A percentile compares a stretch with the other conserved stretches of the same genome.
Evolutionary conservation across 1,140 invertebrate genomes (phyloP).

Genomic region (Dreissena rostriformis): DNA sequence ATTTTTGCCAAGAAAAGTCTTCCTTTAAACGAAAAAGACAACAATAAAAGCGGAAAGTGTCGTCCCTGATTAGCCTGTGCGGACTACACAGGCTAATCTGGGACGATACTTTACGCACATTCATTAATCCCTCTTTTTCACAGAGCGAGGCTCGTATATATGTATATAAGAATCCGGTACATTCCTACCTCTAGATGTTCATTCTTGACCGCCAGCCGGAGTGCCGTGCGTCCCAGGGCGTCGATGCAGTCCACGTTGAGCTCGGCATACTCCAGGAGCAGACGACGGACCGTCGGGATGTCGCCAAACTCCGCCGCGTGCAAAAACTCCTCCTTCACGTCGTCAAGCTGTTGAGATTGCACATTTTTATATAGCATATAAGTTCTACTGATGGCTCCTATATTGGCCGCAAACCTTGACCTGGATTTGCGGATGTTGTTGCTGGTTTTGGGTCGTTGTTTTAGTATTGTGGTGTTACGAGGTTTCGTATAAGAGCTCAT

Average conservation of each 20-base stretch:
- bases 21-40: too few species aligned
- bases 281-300: constrained; percentile 64
- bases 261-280: constrained; percentile 65
- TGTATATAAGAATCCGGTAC: neutral
- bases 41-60: too few species aligned
- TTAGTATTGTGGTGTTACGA: too few species aligned
- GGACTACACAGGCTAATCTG: too few species aligned
- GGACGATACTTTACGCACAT: too few species aligned
- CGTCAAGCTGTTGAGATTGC: constrained; percentile 60
- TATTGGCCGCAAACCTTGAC: constrained; percentile 20
- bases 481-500: too few species aligned
- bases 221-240: constrained; percentile 67
- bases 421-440: neutral
- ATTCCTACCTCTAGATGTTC: constrained; percentile 73
- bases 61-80: too few species aligned
- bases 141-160: neutral
- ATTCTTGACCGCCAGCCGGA: constrained; percentile 71
- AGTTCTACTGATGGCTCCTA: constrained; percentile 45
- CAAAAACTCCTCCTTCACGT: constrained; percentile 66
- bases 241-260: constrained; percentile 71
- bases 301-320: constrained; percentile 72
- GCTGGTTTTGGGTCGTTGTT: neutral
- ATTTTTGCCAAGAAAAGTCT: too few species aligned
- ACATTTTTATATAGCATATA: constrained; percentile 57
- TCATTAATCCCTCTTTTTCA: too few species aligned